phyloP scores from a whole-genome alignment of 2,797 vertebrate species.

The Leptodactylus fallax region DNA sequence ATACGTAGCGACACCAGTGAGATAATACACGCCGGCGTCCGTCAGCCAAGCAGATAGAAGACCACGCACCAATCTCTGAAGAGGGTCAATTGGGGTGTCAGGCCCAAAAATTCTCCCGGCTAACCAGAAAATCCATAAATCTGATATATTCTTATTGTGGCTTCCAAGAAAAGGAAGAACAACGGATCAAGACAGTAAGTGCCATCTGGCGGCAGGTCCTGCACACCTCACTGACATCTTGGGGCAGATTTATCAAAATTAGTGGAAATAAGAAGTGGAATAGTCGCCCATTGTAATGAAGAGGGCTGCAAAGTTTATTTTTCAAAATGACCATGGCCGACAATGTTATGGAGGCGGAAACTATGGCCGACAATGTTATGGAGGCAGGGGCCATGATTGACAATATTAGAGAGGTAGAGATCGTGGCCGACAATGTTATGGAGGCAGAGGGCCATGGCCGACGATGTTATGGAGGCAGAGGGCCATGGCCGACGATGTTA shows the following conservation, averaged over 20 bases:
- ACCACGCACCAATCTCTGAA: not conserved
- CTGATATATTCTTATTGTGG: not conserved
- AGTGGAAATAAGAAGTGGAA: no score
- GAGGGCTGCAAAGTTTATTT: no score
- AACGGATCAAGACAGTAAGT: no score
- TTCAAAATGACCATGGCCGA: no score
- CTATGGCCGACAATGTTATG: not conserved
- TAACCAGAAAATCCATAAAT: not conserved
- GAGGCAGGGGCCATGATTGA: no score
- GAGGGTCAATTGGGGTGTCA: not conserved
- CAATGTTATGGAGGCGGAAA: not conserved
- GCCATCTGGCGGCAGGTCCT: no score
- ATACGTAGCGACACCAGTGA: not conserved
- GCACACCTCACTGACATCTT: no score
- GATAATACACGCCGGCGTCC: not conserved
- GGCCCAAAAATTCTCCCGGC: no score
- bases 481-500: not conserved
- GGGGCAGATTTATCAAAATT: not conserved
- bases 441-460: not conserved
- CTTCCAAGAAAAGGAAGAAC: not conserved
- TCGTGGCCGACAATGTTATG: not conserved
- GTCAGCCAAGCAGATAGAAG: not conserved
- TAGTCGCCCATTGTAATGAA: no score
- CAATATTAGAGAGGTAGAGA: no score
- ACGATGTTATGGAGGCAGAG: not conserved